A percentile compares a stretch with the other conserved stretches of the same genome.
These are phyloP conservation scores for Amblyteles armatorius DNA, from an alignment of 2,888 invertebrate species.

Conservation along the genomic window DNA sequence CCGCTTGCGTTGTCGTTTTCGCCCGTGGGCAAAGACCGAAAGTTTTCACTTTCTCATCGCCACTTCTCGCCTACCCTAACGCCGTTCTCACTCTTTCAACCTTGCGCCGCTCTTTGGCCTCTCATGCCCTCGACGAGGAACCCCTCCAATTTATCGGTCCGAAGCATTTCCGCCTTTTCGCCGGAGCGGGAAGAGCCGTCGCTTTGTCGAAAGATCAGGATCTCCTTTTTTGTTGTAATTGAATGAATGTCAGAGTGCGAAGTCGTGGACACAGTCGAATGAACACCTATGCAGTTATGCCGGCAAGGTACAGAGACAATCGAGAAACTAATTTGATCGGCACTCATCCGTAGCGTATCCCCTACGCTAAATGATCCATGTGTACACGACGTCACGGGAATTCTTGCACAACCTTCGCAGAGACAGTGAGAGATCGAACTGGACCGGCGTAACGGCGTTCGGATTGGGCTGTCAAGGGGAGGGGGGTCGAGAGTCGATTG, in stretches of 20 bases:
- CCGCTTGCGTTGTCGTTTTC: conserved; percentile 58
- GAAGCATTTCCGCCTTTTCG: conserved; percentile 53
- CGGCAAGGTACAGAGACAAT: neutral
- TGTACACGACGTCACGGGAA: conserved; percentile 8
- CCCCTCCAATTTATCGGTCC: conserved; percentile 59
- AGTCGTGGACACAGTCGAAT: neutral
- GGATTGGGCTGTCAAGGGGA: conserved; percentile 5
- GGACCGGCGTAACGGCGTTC: neutral
- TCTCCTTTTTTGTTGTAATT: neutral
- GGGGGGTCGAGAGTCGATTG: conserved; percentile 22
- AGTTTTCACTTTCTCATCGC: conserved; percentile 54
- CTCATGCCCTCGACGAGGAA: conserved; percentile 5
- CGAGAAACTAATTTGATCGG: neutral
- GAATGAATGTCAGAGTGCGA: conserved; percentile 3
- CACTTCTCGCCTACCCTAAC: conserved; percentile 32
- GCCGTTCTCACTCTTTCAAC: neutral
- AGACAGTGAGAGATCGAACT: neutral
- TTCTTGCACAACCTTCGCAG: conserved; percentile 21
- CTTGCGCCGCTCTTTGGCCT: neutral
- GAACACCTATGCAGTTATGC: neutral
- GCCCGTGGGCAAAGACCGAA: conserved; percentile 56
- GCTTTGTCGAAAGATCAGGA: conserved; percentile 23
- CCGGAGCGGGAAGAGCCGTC: neutral
- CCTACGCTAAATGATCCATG: neutral
- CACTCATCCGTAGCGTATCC: neutral